Evolutionary conservation across 1,140 invertebrate genomes (phyloP).

Genomic region (Papilio polytes): DNA sequence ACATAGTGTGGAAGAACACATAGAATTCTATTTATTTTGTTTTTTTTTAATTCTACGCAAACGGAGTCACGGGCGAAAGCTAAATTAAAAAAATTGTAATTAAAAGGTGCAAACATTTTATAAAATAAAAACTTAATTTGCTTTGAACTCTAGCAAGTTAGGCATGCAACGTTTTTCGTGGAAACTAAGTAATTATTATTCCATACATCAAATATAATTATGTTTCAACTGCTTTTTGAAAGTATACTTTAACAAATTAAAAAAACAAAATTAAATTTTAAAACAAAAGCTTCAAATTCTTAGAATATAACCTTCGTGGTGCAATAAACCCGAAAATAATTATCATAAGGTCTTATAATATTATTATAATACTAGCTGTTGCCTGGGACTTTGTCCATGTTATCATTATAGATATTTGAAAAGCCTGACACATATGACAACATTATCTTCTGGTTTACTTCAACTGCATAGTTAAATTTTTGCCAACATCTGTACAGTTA

Average conservation of each 20-base stretch:
- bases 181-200: slow-evolving; percentile 12
- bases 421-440: too few species aligned
- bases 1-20: too few species aligned
- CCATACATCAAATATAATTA: background rate
- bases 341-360: background rate
- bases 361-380: background rate
- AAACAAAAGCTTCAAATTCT: background rate
- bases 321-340: background rate
- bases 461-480: too few species aligned
- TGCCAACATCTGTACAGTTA: too few species aligned
- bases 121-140: background rate
- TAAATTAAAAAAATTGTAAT: background rate
- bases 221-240: background rate
- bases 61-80: too few species aligned
- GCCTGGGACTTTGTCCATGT: too few species aligned
- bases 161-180: background rate
- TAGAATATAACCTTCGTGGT: background rate
- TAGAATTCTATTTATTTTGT: too few species aligned
- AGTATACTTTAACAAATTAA: background rate
- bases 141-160: background rate
- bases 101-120: background rate
- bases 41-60: too few species aligned
- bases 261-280: background rate
- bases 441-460: too few species aligned
- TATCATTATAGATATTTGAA: too few species aligned